These are phyloP conservation scores for Sitobion miscanthi DNA, from an alignment of 1,140 invertebrate species.

Conservation along the genomic window DNA sequence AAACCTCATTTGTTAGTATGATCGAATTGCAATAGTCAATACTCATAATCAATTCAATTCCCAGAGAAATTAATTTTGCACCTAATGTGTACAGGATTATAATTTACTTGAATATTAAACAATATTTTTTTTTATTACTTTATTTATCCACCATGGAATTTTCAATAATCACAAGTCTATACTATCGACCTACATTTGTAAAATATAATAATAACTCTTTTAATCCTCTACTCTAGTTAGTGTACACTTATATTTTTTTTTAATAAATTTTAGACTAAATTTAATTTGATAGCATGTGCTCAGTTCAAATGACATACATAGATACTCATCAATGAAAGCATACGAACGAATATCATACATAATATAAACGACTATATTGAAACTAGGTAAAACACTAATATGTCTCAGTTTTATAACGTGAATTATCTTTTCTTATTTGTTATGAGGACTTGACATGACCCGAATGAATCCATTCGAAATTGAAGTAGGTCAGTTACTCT, in stretches of 20 bases:
- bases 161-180: neutral
- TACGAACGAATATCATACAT: neutral
- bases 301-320: neutral
- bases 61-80: neutral
- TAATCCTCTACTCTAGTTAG: too few species aligned
- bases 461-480: neutral
- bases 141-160: neutral
- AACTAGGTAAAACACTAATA: neutral
- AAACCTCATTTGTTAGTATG: neutral
- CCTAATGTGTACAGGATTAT: neutral
- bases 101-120: neutral
- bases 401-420: neutral
- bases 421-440: neutral
- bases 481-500: constrained; percentile 10
- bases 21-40: neutral
- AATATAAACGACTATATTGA: neutral
- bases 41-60: constrained; percentile 17
- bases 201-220: neutral
- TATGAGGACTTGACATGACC: neutral
- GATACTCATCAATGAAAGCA: neutral
- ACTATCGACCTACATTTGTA: neutral
- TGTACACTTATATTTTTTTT: too few species aligned
- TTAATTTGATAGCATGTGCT: neutral
- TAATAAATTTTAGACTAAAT: neutral
- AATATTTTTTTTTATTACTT: neutral